These are phyloP conservation scores for Petrocephalus sullivani DNA, from an alignment of 2,797 vertebrate species.

Conservation along the genomic window DNA sequence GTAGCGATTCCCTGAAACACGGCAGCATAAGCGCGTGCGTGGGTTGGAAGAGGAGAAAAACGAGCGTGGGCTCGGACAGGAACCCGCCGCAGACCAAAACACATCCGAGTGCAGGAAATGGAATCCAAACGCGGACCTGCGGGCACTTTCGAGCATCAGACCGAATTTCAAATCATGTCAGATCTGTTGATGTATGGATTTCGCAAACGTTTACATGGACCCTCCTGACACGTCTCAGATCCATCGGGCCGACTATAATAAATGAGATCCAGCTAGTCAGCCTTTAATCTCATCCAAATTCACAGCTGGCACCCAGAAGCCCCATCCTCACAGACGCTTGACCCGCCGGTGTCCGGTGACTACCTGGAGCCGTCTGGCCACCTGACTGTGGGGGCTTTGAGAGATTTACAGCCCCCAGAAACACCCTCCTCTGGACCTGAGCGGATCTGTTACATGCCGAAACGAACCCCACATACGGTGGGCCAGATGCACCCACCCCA, in stretches of 20 bases:
- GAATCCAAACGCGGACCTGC: background rate
- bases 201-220: slow-evolving; percentile 33
- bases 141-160: slow-evolving; percentile 1
- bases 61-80: background rate
- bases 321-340: slow-evolving; percentile 63
- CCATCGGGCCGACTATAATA: slow-evolving; percentile 63
- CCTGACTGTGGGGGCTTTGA: slow-evolving; percentile 60
- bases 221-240: slow-evolving; percentile 44
- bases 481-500: background rate
- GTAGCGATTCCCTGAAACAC: background rate
- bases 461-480: background rate
- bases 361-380: slow-evolving; percentile 67
- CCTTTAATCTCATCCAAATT: slow-evolving; percentile 55
- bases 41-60: background rate
- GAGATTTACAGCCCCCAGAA: background rate
- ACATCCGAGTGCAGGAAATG: background rate
- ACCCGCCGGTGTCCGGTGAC: slow-evolving; percentile 58
- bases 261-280: slow-evolving; percentile 61
- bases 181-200: slow-evolving; percentile 14
- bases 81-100: background rate
- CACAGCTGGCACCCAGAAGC: slow-evolving; percentile 61
- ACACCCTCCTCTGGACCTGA: background rate
- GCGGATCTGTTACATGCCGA: background rate
- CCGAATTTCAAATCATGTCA: slow-evolving; percentile 23
- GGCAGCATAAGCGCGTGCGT: background rate